Conservation (phyloP, 2,113 vertebrate species). For the Tauraco erythrolophus region DNA sequence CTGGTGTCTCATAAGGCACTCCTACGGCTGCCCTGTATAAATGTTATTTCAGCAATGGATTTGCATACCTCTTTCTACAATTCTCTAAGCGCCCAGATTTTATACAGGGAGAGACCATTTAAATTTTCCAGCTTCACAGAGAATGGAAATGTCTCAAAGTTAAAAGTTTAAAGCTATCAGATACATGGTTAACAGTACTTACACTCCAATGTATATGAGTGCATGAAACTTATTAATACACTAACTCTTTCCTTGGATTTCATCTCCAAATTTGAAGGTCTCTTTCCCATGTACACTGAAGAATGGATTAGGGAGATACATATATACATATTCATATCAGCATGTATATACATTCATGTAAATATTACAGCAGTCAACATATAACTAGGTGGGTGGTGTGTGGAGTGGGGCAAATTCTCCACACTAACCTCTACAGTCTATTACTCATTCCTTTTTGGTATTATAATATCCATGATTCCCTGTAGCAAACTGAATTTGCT, state of each 20-base stretch:
- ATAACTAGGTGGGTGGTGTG: neutral
- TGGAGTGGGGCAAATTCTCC: neutral
- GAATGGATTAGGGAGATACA: neutral
- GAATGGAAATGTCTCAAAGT: neutral
- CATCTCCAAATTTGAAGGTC: neutral
- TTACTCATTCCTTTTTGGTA: neutral
- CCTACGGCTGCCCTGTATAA: neutral
- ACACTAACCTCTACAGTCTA: neutral
- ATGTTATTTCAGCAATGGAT: neutral
- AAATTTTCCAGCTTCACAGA: neutral
- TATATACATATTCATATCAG: neutral
- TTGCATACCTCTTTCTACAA: neutral
- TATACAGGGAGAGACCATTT: neutral
- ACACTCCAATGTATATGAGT: neutral
- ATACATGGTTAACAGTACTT: neutral
- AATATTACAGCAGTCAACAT: neutral
- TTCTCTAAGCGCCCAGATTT: neutral
- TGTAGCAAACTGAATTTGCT: neutral
- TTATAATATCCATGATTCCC: neutral
- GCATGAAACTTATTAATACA: neutral
- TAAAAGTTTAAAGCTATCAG: neutral
- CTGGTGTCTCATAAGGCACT: neutral
- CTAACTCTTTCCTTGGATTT: neutral
- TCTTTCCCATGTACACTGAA: neutral
- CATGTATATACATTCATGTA: neutral